Evolutionary conservation across 2,113 vertebrate genomes (phyloP), one percentile per base, ranked within the genome.

Genomic region (Paratilapia polleni): DNA sequence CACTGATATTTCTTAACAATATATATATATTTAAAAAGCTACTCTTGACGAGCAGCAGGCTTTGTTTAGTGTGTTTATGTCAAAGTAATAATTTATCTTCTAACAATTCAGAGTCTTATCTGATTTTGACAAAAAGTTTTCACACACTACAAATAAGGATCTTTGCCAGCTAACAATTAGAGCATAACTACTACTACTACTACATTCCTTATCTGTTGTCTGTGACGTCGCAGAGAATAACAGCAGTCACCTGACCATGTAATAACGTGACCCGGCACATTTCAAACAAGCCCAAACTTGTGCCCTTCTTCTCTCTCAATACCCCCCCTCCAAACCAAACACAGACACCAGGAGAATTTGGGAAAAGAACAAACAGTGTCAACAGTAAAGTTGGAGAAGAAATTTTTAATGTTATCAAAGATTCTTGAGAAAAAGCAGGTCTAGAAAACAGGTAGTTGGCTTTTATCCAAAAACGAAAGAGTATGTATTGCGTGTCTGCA

Each of bases 251-350:
- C 62, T 19, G 2, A 78, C 17, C 41, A 26, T 38, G 68, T 60
- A 87, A 62, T 13, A 63, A 47, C 38, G 34, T 47, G 52, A 87
- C 54, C 49, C 12, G 88, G 64, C 56, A 82, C 31, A 80, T 77
- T 83, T 84, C 63, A 76, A 82, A 80, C 87, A 91, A 86, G 91
- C 31, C 41, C n/a, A 6, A 60, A 88, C 91, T 86, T 11, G 41
- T 57, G 47, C 20, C 20, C 63, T 36, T 15, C 2, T 47, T 61
- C 43, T 49, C 78, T 66, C 8, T 49, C 15, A 52, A 15, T 52
- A 49, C 54, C 36, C 13, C 38, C 22, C 31, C 31, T n/a, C n/a
- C n/a, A n/a, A n/a, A n/a, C n/a, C 76, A 12, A 28, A 66, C 58
- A 28, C 4, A 47, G 17, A 64, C 78, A 26, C 34, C 28, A 36